phyloP scores from a whole-genome alignment of 2,888 invertebrate genomes.

The Cosmia trapezina region DNA sequence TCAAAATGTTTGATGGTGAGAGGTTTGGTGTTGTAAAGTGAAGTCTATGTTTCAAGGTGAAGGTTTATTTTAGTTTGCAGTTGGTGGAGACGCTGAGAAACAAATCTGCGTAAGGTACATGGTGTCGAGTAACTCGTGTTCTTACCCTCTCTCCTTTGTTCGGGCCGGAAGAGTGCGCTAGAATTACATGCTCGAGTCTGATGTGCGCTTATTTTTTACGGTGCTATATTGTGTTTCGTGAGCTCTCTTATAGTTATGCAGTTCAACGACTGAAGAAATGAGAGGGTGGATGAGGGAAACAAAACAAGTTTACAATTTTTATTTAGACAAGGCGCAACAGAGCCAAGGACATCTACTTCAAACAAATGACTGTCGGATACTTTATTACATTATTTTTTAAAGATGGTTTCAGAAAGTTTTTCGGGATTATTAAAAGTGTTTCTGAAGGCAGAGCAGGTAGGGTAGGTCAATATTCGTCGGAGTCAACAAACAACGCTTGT shows the following conservation, averaged over 20 bases:
- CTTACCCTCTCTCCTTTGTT: slow-evolving; percentile 91
- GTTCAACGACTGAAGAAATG: slow-evolving; percentile 89
- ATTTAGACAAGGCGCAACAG: slow-evolving; percentile 75
- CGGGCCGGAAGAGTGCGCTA: slow-evolving; percentile 90
- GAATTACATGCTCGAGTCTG: slow-evolving; percentile 90
- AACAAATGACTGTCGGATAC: slow-evolving; percentile 53
- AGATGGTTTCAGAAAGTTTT: slow-evolving; percentile 11
- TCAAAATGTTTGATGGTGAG: slow-evolving; percentile 80
- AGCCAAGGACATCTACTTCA: slow-evolving; percentile 61
- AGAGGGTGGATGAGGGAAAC: slow-evolving; percentile 84
- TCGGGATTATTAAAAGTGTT: slow-evolving; percentile 32
- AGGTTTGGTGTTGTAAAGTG: slow-evolving; percentile 74
- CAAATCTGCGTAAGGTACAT: slow-evolving; percentile 90
- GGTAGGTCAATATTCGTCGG: slow-evolving; percentile 57
- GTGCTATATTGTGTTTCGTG: slow-evolving; percentile 88
- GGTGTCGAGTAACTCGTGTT: slow-evolving; percentile 91
- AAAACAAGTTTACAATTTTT: slow-evolving; percentile 85
- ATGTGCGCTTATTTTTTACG: slow-evolving; percentile 91
- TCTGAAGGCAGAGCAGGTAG: slow-evolving; percentile 30
- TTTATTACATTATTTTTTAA: slow-evolving; percentile 39
- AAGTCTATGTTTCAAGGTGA: slow-evolving; percentile 75
- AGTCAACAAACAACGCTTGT: slow-evolving; percentile 70
- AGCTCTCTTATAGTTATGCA: slow-evolving; percentile 87
- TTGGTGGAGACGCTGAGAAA: slow-evolving; percentile 82
- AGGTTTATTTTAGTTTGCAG: slow-evolving; percentile 79